phyloP scores from a whole-genome alignment of 2,113 vertebrate species.

The Montifringilla adamsi region DNA sequence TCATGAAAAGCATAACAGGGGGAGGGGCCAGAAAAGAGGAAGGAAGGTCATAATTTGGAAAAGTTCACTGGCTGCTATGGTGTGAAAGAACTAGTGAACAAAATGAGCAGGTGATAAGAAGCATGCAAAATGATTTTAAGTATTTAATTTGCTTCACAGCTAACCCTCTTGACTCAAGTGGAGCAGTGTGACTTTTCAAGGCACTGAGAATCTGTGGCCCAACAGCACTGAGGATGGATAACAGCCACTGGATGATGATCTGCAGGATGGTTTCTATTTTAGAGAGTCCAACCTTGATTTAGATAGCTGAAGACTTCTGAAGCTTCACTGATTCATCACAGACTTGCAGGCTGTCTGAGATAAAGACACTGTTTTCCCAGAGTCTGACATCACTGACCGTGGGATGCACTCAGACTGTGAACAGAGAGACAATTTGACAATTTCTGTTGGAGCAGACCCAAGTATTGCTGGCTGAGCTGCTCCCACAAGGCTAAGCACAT shows the following conservation, averaged over 20 bases:
- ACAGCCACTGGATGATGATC: neutral
- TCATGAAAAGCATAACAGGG: fast-evolving
- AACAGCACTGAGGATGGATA: neutral
- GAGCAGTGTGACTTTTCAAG: neutral
- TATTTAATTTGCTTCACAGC: neutral
- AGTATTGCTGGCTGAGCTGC: neutral
- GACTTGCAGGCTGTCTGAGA: neutral
- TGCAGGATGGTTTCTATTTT: neutral
- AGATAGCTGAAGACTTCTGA: neutral
- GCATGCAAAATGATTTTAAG: neutral
- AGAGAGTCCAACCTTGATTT: neutral
- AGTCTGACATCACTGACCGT: neutral
- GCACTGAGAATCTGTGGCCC: neutral
- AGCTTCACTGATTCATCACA: neutral
- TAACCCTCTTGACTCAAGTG: neutral
- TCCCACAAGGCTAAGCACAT: too few relatives aligned
- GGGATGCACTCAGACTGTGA: neutral
- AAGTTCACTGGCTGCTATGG: neutral
- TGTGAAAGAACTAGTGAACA: neutral
- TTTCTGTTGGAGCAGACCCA: neutral
- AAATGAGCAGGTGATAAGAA: neutral
- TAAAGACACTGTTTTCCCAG: neutral
- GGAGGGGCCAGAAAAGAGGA: neutral
- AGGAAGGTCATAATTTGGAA: neutral
- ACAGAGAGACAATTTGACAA: neutral